Base-by-base conservation (phyloP, 2,888 invertebrate genomes). In the Nemotelus nigrinus region DNA sequence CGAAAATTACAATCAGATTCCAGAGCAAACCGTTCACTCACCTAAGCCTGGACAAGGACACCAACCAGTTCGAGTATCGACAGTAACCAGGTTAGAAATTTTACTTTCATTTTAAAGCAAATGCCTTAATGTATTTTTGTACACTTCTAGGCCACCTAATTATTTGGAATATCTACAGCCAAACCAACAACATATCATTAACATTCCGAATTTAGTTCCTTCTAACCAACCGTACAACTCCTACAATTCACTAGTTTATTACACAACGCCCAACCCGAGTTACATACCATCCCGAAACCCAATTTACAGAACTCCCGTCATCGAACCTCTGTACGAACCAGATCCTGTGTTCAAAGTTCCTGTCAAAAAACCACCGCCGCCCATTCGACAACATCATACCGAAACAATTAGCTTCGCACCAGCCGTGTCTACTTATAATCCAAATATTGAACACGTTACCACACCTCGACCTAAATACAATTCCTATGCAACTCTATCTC, bases 331-430 rank as follows among this genome's bases (percentile, higher is more conserved):
- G 10, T 77, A 71, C 47, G 44, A 71, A 43, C 55, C 58, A 7
- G 67, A 58, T 67, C 67, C 60, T 44, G 53, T 8, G 47, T 50
- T 60, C 60, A 60, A 47, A 8, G 47, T 74, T 8, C 74, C 77
- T 8, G 53, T 76, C 8, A 76, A 79, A 65, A 70, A 78, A 71
- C n/a, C 77, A 39, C 71, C 79, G 3, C 68, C 78, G 45, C 71
- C 76, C 45, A 65, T 78, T 67, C 68, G 65, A 5, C 80, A 80
- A 58, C 80, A 81, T 74, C 70, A 80, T 58, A 80, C 80, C 8
- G 79, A 81, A 77, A 80, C 80, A 25, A 80, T 79, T 53, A 75
- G 76, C 2, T 74, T 79, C 41, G 76, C 77, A 57, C 79, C 79
- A 8, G 65, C 55, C n/a, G 60, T 78, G 41, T 77, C 79, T 6